Evolutionary conservation across 2,797 vertebrate genomes (phyloP), one percentile per base, ranked within the genome.

Genomic region (Lates japonicus): DNA sequence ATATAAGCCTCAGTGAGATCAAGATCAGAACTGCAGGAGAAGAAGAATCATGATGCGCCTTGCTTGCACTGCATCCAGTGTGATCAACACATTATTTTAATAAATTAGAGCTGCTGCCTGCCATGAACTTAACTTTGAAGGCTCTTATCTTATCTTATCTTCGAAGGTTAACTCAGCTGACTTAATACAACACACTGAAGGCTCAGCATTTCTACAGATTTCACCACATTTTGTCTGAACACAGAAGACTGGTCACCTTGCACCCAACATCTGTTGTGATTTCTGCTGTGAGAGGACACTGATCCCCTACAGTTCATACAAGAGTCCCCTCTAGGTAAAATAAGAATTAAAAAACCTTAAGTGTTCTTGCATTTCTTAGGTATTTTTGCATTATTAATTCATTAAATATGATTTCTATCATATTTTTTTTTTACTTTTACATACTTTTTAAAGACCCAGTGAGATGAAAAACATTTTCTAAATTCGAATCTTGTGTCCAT

Each of bases 11-110:
- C 31, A 9, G 65, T 12, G 82, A 85, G 88, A 84, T 81, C 10
- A 59, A 82, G 76, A 85, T 79, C 78, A 70, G 73, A 72, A 72
- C 80, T 63, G 81, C 83, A 64, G 72, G 64, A 88, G 74, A 66
- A 80, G 80, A 78, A 78, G 80, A n/a, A n/a, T n/a, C 78, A 77
- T 62, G 74, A 69, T 77, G 81, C 2, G 41, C 65, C 68, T 88
- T 29, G 35, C 39, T 57, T 67, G 77, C 52, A 67, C 69, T 59
- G 57, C 69, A 25, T 37, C n/a, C n/a, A n/a, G n/a, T n/a, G n/a
- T 37, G 70, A 76, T 73, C 59, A 49, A 52, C 61, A 12, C 55
- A 29, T 52, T 39, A 81, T 33, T 44, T 20, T 63, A 33, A 54
- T 58, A 41, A 46, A 68, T 31, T 2, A 22, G 58, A 3, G 69